These are phyloP conservation scores for Heliconius hewitsoni DNA, from an alignment of 1,140 invertebrate genomes.

Conservation along the genomic window DNA sequence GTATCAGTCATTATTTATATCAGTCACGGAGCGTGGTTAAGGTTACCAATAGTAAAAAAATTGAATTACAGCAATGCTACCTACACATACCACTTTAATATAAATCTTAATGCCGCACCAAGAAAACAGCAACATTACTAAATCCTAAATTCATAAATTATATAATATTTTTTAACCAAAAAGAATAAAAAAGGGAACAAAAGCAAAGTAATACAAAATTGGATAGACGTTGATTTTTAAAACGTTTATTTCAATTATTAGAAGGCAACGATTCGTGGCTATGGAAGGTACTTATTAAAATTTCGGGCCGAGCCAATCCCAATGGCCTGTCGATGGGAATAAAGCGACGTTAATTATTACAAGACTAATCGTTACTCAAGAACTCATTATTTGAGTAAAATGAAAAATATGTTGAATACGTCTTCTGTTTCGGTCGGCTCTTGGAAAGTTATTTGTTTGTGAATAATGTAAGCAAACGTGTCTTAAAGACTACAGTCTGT, in stretches of 20 bases:
- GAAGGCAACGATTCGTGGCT: not conserved
- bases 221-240: not conserved
- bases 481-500: not conserved
- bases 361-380: conserved; percentile 20
- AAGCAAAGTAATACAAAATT: not conserved
- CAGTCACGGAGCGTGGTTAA: too few relatives aligned
- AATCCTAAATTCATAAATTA: not conserved
- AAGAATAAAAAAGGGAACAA: not conserved
- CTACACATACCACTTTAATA: not conserved
- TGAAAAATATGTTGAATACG: conserved; percentile 30
- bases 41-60: not conserved
- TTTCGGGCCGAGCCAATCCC: conserved; percentile 12
- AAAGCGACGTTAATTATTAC: conserved; percentile 28
- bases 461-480: not conserved
- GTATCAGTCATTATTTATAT: too few relatives aligned
- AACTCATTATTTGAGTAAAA: conserved; percentile 25
- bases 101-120: not conserved
- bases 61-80: not conserved
- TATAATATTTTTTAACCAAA: not conserved
- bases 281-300: conserved; percentile 8
- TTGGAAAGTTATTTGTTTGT: conserved; percentile 24
- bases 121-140: not conserved
- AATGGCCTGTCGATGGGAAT: conserved; percentile 17
- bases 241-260: conserved; percentile 3
- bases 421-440: conserved; percentile 17